A percentile compares a stretch with the other conserved stretches of the same genome.
Conservation (phyloP, 2,888 invertebrate genomes). For the Colletes collaris region DNA sequence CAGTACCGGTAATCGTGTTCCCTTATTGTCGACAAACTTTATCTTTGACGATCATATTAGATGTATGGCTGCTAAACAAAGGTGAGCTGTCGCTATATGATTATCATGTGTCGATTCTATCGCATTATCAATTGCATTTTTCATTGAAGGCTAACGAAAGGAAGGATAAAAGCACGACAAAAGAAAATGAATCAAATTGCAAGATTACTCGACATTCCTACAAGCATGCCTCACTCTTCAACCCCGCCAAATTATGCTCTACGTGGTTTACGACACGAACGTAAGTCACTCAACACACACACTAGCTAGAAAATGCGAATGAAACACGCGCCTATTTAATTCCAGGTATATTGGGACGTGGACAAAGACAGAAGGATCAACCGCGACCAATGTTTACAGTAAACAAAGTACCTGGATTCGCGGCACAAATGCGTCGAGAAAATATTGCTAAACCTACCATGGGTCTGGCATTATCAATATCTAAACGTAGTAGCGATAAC, state of each 20-base stretch:
- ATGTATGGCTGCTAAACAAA: conserved; percentile 99
- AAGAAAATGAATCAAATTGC: conserved; percentile 99
- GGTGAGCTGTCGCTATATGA: conserved; percentile 83
- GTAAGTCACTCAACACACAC: conserved; percentile 67
- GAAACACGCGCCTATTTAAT: conserved; percentile 9
- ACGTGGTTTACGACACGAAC: conserved; percentile 78
- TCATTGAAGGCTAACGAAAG: conserved; percentile 84
- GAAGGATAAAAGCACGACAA: conserved; percentile 96
- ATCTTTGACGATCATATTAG: conserved; percentile 99
- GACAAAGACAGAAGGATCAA: conserved; percentile 76
- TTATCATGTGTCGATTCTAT: background rate
- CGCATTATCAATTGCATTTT: background rate
- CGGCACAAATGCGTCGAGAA: conserved; percentile 85
- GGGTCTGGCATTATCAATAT: conserved; percentile 55
- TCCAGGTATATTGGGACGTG: conserved; percentile 76
- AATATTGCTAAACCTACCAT: conserved; percentile 64
- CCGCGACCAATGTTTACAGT: conserved; percentile 79
- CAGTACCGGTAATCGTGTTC: conserved; percentile 88
- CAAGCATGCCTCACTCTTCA: conserved; percentile 79
- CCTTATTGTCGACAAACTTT: conserved; percentile 95
- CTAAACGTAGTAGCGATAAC: conserved; percentile 68
- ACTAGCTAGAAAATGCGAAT: too few relatives aligned
- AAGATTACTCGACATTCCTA: conserved; percentile 92
- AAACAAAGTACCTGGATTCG: conserved; percentile 84
- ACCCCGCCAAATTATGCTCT: conserved; percentile 80